These are phyloP conservation scores for Amiota minor DNA, from an alignment of 2,888 invertebrate species.

Conservation along the genomic window DNA sequence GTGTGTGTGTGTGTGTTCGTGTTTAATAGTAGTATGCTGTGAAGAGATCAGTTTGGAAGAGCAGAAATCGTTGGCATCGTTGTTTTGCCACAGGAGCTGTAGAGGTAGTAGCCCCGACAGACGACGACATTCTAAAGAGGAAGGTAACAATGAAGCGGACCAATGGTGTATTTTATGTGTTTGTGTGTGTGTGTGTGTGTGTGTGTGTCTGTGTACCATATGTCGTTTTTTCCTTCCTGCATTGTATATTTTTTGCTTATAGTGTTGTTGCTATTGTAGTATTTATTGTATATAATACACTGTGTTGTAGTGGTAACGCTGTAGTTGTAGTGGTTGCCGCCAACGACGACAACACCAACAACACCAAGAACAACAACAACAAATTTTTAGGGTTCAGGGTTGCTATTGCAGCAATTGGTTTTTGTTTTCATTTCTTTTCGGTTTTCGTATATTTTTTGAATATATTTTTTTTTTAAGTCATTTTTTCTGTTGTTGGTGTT, in stretches of 20 bases:
- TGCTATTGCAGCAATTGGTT: no score
- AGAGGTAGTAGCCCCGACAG: no score
- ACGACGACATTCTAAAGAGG: no score
- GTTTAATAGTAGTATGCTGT: no score
- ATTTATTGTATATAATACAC: not conserved
- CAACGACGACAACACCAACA: not conserved
- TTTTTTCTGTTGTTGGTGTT: conserved; percentile 2
- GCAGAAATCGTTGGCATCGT: no score
- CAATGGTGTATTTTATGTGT: not conserved
- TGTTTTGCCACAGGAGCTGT: no score
- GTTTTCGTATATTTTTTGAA: not conserved
- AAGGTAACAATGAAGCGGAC: not conserved
- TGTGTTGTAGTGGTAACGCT: not conserved
- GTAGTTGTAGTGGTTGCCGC: conserved; percentile 4
- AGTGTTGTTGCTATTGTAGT: not conserved
- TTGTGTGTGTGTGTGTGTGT: no score
- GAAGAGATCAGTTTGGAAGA: no score
- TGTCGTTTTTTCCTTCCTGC: conserved; percentile 31
- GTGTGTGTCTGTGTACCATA: conserved; percentile 8
- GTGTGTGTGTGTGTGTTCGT: no score
- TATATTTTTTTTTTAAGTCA: not conserved
- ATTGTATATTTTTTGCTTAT: not conserved
- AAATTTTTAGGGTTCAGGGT: no score
- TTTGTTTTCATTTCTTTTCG: no score
- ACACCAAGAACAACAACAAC: no score